Conservation (phyloP, 1,140 invertebrate genomes). For the Apis cerana region DNA sequence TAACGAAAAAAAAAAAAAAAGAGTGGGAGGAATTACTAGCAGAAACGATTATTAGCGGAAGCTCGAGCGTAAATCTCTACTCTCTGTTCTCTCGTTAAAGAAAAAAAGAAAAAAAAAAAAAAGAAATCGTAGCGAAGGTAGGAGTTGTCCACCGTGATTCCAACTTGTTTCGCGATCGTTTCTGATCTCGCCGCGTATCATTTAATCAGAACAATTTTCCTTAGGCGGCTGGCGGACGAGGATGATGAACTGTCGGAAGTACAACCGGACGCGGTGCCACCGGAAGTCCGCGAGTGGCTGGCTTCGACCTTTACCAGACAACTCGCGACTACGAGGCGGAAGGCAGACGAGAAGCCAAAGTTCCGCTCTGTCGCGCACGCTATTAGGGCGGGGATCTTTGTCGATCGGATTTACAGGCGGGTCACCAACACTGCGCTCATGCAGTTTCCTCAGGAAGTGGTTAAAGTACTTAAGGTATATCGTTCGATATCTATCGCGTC, state of each 20-base stretch:
- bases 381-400: conserved; percentile 98
- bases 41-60: background rate
- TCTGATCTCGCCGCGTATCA: background rate
- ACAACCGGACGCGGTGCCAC: conserved; percentile 96
- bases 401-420: conserved; percentile 96
- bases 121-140: conserved; percentile 49
- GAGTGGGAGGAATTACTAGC: background rate
- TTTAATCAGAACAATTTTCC: conserved; percentile 39
- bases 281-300: conserved; percentile 97
- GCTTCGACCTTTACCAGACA: conserved; percentile 98
- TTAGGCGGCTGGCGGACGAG: conserved; percentile 90
- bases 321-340: conserved; percentile 87
- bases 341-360: conserved; percentile 90
- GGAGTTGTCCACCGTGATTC: conserved; percentile 45
- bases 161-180: conserved; percentile 14
- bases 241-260: conserved; percentile 97
- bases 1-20: background rate
- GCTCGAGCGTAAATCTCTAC: conserved; percentile 1
- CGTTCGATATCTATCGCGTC: background rate
- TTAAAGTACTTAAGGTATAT: conserved; percentile 92
- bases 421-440: conserved; percentile 92
- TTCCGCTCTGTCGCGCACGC: conserved; percentile 98
- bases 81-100: background rate
- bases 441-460: conserved; percentile 94
- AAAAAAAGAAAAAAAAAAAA: background rate